Evolutionary conservation across 2,113 vertebrate genomes (phyloP), one percentile per base, ranked within the genome.

Genomic region (Chionodraco myersi): DNA sequence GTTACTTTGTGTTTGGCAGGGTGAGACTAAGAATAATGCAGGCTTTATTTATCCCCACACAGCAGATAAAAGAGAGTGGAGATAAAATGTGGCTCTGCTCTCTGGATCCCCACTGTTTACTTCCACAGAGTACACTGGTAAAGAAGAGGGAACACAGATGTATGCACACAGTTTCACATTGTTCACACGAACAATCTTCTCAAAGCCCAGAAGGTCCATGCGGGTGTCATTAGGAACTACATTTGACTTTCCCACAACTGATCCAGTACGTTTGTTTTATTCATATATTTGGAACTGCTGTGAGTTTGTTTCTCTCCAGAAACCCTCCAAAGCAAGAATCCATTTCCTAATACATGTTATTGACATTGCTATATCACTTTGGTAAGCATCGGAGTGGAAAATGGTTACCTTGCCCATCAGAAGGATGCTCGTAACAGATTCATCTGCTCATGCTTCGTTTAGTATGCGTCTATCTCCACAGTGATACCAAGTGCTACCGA

Each of bases 11-110:
- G 70, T 21, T 16, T 77, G 16, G 34, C 15, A 7, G 59, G 5
- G 7, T 7, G 64, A 26, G 45, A 21, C 53, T 21, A 54, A 48
- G 47, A 18, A 18, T 63, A 57, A 62, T 45, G 52, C 51, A 3
- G 30, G 23, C 48, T 69, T 79, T 79, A 75, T 70, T 75, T 76
- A 65, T 57, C 65, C 82, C 63, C 64, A 51, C 15, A 6, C n/a
- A 62, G 60, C 82, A 79, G 76, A 84, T 84, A 66, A 79, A 84
- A 84, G 72, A 48, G 72, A 49, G 48, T 11, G 44, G 21, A 58
- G 61, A 77, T 72, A 18, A 80, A 67, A 52, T 18, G 44, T 57
- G 41, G 3, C 41, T 72, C 18, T n/a, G 59, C 72, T 59, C 21
- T 53, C 10, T 15, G 76, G 53, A 64, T 58, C 64, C 75, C 70